Evolutionary conservation across 2,797 vertebrate genomes (phyloP), one percentile per base, ranked within the genome.

Genomic region (Vireo griseus): DNA sequence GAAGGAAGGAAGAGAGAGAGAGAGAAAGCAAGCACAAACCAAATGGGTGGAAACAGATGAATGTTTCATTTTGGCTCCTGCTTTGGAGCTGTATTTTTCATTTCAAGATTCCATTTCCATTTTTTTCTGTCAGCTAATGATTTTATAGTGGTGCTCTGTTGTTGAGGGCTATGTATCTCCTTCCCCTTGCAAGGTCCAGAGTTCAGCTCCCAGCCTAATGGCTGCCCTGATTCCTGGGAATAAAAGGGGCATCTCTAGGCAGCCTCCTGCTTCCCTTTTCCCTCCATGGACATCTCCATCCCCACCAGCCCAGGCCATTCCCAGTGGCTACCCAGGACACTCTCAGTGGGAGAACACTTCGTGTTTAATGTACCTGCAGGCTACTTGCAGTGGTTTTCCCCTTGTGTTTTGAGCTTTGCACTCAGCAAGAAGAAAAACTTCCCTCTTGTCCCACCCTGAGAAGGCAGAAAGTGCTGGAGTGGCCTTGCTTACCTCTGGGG

Each of bases 401-500:
- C 45, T 72, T 40, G 58, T 52, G 18, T 52, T 77, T 20, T 58
- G 39, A 77, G 45, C 35, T 37, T 71, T 59, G 16, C 42, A 52
- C 9, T 29, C 42, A 87, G 24, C 6, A 69, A 69, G 33, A 89
- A 82, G 28, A 75, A 31, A 78, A 25, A 17, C 19, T 4, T 68
- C 21, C 26, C 33, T 48, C 37, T 48, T 63, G 5, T 62, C n/a
- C 33, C 63, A 37, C 42, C 11, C 31, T 88, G 35, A 82, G 54
- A 39, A 66, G 31, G 13, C 50, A 77, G 13, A 44, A 66, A n/a
- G 31, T 15, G 33, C 31, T 73, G 24, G 22, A 85, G 54, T 22
- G 22, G 42, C 25, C 11, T 45, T 37, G 21, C 94, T 80, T 80
- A 99, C 99, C 98, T 99, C 98, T 5, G 99, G 99, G 24, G 99